Percentiles rank a stretch among this genome's conserved stretches.
Conservation (phyloP, 2,113 vertebrate genomes). For the Silurus meridionalis region DNA sequence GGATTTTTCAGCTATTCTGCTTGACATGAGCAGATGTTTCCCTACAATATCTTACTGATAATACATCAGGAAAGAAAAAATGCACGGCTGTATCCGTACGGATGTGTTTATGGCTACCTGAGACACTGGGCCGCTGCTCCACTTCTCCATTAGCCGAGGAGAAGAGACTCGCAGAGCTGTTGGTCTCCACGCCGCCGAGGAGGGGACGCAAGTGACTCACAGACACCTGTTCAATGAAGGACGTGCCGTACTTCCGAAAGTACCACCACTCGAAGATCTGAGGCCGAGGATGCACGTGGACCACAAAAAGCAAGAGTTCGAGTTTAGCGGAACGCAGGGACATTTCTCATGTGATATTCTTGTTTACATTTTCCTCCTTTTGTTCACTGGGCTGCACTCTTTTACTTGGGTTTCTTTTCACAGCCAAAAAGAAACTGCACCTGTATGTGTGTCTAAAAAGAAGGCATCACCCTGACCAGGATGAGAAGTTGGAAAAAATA, state of each 20-base stretch:
- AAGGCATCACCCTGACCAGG: neutral
- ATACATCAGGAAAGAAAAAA: neutral
- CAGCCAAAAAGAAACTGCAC: neutral
- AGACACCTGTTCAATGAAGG: slow-evolving; percentile 98
- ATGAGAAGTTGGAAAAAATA: neutral
- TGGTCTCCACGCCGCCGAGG: slow-evolving; percentile 86
- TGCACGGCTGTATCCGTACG: neutral
- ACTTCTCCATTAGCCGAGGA: slow-evolving; percentile 78
- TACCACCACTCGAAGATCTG: slow-evolving; percentile 99
- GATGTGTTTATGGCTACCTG: slow-evolving; percentile 63
- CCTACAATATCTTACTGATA: too few relatives aligned
- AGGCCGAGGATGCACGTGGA: neutral
- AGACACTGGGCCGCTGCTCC: slow-evolving; percentile 85
- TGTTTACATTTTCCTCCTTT: neutral
- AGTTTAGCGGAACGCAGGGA: neutral
- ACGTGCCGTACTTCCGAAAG: slow-evolving; percentile 94
- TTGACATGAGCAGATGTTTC: neutral
- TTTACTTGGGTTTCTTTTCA: neutral
- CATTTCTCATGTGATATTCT: neutral
- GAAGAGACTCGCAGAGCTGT: slow-evolving; percentile 78
- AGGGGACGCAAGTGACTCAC: slow-evolving; percentile 92
- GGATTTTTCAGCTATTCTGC: neutral
- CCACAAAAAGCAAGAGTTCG: neutral
- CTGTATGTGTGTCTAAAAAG: neutral
- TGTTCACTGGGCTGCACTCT: neutral